Evolutionary conservation across 2,113 vertebrate species (phyloP).

Genomic region (Alectura lathami): DNA sequence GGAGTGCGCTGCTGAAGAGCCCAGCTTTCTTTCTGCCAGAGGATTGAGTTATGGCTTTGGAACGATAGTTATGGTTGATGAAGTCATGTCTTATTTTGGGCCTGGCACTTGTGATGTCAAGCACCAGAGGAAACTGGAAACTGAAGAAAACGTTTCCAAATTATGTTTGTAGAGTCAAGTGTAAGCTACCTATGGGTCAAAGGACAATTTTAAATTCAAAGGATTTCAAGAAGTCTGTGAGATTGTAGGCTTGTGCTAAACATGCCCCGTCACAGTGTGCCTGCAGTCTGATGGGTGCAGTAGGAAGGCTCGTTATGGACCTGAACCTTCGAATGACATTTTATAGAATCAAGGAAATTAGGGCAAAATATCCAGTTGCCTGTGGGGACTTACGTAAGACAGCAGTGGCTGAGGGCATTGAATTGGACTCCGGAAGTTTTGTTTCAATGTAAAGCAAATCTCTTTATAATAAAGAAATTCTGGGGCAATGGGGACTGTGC

Average conservation of each 20-base stretch:
- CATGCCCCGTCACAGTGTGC: neutral
- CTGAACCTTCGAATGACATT: neutral
- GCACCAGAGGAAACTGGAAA: neutral
- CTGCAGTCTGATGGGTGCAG: neutral
- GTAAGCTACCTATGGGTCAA: neutral
- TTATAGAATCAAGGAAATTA: neutral
- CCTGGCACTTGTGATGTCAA: neutral
- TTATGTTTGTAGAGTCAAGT: neutral
- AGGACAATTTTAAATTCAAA: neutral
- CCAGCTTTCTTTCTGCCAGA: accelerated
- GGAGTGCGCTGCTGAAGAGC: neutral
- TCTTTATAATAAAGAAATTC: neutral
- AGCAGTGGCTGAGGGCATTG: neutral
- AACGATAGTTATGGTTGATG: neutral
- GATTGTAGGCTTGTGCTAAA: neutral
- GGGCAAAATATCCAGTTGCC: neutral
- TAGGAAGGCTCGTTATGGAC: neutral
- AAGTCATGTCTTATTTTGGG: neutral
- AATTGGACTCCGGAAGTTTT: neutral
- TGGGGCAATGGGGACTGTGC: neutral
- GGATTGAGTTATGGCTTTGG: neutral
- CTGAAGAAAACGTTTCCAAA: neutral
- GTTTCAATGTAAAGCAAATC: neutral
- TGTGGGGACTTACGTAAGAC: neutral
- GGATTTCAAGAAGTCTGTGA: neutral